Base-by-base conservation (phyloP, 2,113 vertebrate genomes). In the Drymodes brunneopygia region DNA sequence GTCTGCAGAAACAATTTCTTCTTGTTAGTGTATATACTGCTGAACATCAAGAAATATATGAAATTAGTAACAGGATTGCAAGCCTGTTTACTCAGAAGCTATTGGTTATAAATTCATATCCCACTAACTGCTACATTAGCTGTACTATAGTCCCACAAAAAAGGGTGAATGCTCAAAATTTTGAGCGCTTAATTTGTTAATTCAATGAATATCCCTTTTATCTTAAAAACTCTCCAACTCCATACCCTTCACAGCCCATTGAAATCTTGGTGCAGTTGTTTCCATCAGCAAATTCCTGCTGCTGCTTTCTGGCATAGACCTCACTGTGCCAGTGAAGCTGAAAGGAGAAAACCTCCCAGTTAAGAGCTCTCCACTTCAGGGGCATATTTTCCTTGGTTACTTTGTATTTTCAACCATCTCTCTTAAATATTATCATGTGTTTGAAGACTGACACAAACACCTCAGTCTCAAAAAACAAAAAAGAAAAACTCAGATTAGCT, bases 401-500 rank as follows among this genome's bases (percentile, higher is more conserved):
- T 75, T 66, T 58, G 11, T 31, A 35, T 81, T 91, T 84, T 62
- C 22, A 86, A 62, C 21, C 24, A 47, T 12, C 42, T 77, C 40
- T 14, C 33, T 36, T 18, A 17, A 79, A 82, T 10, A 56, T 10
- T 22, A 13, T n/a, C 9, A 17, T 5, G 15, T 27, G 44, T 62
- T 62, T 35, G 10, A 75, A 61, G 28, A 54, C 0, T 77, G 33
- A 67, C 22, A 31, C 5, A 3, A 24, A 22, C 2, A 2, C 11
- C 5, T 8, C 12, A 11, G 7, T n/a, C 31, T 23, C 16, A 45
- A 64, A 85, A 65, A 69, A 33, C 0, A 2, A 14, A 31, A 47
- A 65, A 64, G 19, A 75, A 90, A 85, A 75, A 40, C 19, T 29
- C n/a, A 35, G n/a, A 31, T 64, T 15, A 45, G 20, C 6, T 45